phyloP scores from a whole-genome alignment of 2,888 invertebrate genomes.

The Sphaerophoria rueppellii region DNA sequence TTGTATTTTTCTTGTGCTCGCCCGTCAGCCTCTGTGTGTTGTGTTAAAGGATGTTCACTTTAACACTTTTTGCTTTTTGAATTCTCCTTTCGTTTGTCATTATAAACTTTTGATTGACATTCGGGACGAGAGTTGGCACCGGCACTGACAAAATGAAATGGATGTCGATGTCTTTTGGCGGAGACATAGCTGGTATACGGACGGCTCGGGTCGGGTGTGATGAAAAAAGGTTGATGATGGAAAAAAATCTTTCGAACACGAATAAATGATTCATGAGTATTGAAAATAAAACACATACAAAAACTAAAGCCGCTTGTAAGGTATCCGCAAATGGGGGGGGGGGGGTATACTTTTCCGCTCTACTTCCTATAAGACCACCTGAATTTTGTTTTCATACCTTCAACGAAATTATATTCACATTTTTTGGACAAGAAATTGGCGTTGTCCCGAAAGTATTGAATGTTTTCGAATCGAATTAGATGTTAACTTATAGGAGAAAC shows the following conservation, averaged over 20 bases:
- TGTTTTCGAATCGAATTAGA: neutral
- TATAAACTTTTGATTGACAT: conserved; percentile 66
- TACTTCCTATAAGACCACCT: neutral
- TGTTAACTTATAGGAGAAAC: neutral
- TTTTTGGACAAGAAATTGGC: neutral
- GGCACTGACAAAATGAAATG: conserved; percentile 30
- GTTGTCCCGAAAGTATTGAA: neutral
- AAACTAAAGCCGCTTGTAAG: neutral
- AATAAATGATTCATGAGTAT: conserved; percentile 55
- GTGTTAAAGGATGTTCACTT: conserved; percentile 1
- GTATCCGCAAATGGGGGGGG: too few relatives aligned
- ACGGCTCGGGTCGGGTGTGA: too few relatives aligned
- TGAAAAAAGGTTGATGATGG: neutral
- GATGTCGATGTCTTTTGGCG: neutral
- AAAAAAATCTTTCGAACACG: conserved; percentile 23
- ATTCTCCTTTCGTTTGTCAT: conserved; percentile 15
- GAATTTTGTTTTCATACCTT: conserved; percentile 1
- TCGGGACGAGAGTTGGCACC: neutral
- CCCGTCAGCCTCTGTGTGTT: neutral
- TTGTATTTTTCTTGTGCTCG: neutral
- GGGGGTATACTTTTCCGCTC: neutral
- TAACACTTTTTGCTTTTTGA: conserved; percentile 23
- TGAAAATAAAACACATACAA: neutral
- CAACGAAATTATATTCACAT: conserved; percentile 15
- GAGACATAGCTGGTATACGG: neutral